A percentile compares a stretch with the other conserved stretches of the same genome.
These are phyloP conservation scores for Dipodomys stephensi DNA, from an alignment of 2,113 vertebrate genomes.

Conservation along the genomic window DNA sequence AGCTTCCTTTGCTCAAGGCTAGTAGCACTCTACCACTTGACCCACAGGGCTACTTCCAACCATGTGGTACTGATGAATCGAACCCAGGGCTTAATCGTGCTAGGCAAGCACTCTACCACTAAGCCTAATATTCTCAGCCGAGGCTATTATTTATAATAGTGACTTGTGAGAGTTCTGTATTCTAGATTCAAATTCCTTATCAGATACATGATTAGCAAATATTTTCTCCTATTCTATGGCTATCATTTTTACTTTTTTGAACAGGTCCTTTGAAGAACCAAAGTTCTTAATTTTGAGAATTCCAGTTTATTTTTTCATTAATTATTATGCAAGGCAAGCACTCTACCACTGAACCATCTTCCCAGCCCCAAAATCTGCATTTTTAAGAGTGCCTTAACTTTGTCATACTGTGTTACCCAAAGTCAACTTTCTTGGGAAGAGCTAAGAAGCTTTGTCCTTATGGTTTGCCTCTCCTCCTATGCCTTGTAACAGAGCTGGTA, in stretches of 20 bases:
- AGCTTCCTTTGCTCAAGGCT: too few species aligned
- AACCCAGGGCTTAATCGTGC: too few species aligned
- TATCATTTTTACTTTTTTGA: background rate
- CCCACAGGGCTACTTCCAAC: too few species aligned
- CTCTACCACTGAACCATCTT: too few species aligned
- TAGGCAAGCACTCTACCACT: too few species aligned
- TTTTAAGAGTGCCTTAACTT: slow-evolving; percentile 22
- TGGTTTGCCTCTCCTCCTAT: background rate
- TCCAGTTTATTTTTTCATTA: background rate
- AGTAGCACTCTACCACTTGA: too few species aligned
- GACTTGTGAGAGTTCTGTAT: background rate
- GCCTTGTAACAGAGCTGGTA: background rate
- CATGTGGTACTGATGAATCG: too few species aligned
- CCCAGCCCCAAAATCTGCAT: slow-evolving; percentile 16
- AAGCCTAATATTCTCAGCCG: too few species aligned
- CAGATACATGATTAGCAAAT: background rate
- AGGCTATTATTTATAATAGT: background rate
- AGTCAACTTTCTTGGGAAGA: slow-evolving; percentile 47
- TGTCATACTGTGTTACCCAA: background rate
- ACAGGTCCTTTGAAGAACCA: background rate
- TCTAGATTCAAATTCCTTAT: background rate
- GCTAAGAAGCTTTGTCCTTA: background rate
- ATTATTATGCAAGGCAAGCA: background rate
- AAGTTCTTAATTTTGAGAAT: background rate
- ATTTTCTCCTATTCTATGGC: background rate